Evolutionary conservation across 2,113 vertebrate genomes (phyloP).

Genomic region (Muscicapa adusta): DNA sequence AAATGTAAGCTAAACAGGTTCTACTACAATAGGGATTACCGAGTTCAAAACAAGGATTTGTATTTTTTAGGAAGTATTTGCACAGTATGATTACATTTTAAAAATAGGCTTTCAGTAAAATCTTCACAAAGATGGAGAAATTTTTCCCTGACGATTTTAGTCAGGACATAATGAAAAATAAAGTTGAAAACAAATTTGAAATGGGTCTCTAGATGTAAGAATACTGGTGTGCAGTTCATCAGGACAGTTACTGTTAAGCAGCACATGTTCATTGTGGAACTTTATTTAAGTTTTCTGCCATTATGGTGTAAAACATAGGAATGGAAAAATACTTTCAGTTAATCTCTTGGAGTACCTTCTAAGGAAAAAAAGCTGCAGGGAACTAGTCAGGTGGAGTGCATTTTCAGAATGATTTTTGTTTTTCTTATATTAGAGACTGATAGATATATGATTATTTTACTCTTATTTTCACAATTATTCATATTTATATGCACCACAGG

Average conservation of each 20-base stretch:
- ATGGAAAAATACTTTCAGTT: not conserved
- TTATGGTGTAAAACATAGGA: not conserved
- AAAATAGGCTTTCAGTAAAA: not conserved
- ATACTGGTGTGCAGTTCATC: not conserved
- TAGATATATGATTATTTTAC: not conserved
- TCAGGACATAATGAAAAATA: slow-evolving; percentile 1
- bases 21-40: not conserved
- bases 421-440: not conserved
- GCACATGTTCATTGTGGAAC: not conserved
- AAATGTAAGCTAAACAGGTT: not conserved
- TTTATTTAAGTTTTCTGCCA: not conserved
- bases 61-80: not conserved
- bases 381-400: not conserved
- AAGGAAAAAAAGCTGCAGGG: not conserved
- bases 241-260: not conserved
- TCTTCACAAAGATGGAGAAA: not conserved
- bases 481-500: not conserved
- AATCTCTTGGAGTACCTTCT: not conserved
- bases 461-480: not conserved
- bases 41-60: not conserved
- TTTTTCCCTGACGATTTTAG: not conserved
- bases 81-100: not conserved
- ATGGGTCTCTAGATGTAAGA: not conserved
- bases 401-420: not conserved
- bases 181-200: not conserved